Base-by-base conservation (phyloP, 2,797 vertebrate genomes). In the Valencia hispanica region DNA sequence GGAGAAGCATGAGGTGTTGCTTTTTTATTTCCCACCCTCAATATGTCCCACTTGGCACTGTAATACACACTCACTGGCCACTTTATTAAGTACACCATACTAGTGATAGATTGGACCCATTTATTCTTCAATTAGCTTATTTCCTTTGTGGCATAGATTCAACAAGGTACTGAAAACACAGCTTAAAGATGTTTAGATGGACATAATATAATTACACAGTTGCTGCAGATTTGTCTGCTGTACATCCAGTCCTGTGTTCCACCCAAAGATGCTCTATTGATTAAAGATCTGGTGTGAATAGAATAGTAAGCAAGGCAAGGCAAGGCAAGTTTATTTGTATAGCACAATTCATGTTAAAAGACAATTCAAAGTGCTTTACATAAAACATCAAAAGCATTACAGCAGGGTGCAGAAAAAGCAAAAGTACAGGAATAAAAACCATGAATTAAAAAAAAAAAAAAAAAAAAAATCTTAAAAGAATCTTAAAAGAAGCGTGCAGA, bases 11-110 rank as follows among this genome's bases (percentile, higher is more conserved):
- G 69, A 71, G 84, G 68, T 78, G 75, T 41, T 75, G 78, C 75
- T 74, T 74, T 73, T 88, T 82, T 68, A 69, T 81, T 82, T 65
- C 39, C 39, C 53, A 59, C 71, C 27, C 82, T 79, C 68, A 65
- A 10, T 50, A 39, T 68, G 69, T 71, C 70, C 79, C 74, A 81
- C 73, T 74, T 79, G 73, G 61, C 79, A 41, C 72, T 11, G 41
- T 57, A 75, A 73, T 75, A 61, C 20, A 65, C 61, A 68, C 27
- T 63, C 74, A 73, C 72, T 63, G 0, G 17, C 22, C 36, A n/a
- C 63, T 66, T 41, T 66, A 41, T n/a, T 66, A 66, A 39, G 34
- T n/a, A 43, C 63, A 25, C 12, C 63, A 41, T 14, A 15, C 20
- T 11, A 27, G 51, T n/a, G 25, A 55, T 55, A 55, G 1, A 27